Conservation (phyloP, 2,888 invertebrate species). For the Campoletis raptor region DNA sequence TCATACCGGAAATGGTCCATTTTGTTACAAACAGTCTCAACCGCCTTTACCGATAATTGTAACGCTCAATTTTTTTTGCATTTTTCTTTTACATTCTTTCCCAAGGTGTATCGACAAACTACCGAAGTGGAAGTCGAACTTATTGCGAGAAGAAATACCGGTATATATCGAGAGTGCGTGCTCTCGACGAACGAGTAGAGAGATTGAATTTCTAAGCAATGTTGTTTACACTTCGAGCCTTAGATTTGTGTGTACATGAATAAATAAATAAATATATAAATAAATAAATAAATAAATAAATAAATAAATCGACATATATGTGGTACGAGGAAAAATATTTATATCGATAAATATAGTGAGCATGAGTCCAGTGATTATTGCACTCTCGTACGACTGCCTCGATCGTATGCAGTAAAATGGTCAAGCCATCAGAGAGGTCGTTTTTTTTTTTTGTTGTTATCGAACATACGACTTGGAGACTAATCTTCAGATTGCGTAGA, state of each 20-base stretch:
- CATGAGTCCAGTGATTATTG: slow-evolving; percentile 20
- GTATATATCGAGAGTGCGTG: slow-evolving; percentile 34
- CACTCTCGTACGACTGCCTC: not conserved
- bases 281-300: not conserved
- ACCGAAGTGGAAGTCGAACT: slow-evolving; percentile 8
- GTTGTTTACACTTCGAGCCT: slow-evolving; percentile 39
- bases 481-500: slow-evolving; percentile 25
- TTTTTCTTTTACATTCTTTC: slow-evolving; percentile 17
- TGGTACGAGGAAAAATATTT: slow-evolving; percentile 44
- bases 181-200: not conserved
- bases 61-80: slow-evolving; percentile 24
- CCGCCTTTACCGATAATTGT: slow-evolving; percentile 57
- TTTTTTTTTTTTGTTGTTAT: not conserved
- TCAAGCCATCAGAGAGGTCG: not conserved
- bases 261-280: not conserved
- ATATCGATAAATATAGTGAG: slow-evolving; percentile 48
- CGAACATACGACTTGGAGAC: not conserved
- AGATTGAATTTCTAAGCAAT: slow-evolving; percentile 61
- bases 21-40: not conserved
- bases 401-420: slow-evolving; percentile 27
- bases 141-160: slow-evolving; percentile 2
- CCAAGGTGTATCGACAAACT: slow-evolving; percentile 17
- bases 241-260: not conserved
- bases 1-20: not conserved
- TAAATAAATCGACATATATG: not conserved